These are phyloP conservation scores for Caenorhabditis virilis DNA, from an alignment of 2,888 invertebrate genomes.

Conservation along the genomic window DNA sequence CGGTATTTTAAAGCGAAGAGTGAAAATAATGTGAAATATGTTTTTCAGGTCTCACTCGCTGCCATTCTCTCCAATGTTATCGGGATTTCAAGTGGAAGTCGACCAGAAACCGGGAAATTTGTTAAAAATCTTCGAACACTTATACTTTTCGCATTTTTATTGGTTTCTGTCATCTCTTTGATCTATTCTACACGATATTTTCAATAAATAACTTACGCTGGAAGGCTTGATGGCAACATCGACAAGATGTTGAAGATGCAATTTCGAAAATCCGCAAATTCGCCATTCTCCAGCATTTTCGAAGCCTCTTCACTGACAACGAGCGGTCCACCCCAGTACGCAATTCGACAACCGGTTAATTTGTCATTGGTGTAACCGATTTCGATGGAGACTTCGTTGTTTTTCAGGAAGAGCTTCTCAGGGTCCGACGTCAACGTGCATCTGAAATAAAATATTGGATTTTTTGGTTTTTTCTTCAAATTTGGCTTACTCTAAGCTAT, in stretches of 20 bases:
- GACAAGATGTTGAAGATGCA: constrained; percentile 8
- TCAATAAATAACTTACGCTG: not conserved
- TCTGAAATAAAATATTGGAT: not conserved
- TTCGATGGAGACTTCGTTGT: too few species aligned
- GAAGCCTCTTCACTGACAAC: not conserved
- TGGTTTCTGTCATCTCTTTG: not conserved
- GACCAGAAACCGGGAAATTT: too few species aligned
- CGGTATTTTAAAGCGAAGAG: not conserved
- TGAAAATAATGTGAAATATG: not conserved
- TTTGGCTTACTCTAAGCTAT: constrained; percentile 24
- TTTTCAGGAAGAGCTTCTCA: too few species aligned
- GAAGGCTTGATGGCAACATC: constrained; percentile 14
- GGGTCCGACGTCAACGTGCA: too few species aligned
- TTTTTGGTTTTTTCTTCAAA: constrained; percentile 5
- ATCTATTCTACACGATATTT: not conserved
- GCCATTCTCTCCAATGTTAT: not conserved
- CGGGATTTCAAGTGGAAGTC: too few species aligned
- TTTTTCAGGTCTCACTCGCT: not conserved
- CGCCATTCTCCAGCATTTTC: not conserved
- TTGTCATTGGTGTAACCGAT: too few species aligned
- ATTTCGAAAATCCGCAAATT: not conserved
- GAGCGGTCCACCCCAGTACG: not conserved
- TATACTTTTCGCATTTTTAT: too few species aligned
- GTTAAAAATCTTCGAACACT: too few species aligned
- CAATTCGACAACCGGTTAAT: too few species aligned